Percentiles rank a stretch among this genome's conserved stretches.
Evolutionary conservation across 2,113 vertebrate genomes (phyloP).

Genomic region (Octodon degus): DNA sequence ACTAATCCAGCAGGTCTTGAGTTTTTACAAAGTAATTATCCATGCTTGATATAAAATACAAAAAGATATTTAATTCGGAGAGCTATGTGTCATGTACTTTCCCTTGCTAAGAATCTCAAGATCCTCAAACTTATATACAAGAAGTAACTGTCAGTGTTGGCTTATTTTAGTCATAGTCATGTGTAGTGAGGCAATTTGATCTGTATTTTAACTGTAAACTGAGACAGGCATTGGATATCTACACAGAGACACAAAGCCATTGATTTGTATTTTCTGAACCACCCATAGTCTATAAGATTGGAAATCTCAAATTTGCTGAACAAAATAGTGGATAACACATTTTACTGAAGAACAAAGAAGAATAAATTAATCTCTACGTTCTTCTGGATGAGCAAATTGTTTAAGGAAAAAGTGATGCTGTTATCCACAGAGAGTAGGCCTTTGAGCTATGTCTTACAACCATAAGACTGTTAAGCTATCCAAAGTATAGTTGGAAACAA

Average conservation of each 20-base stretch:
- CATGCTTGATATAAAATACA: not conserved
- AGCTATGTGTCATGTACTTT: not conserved
- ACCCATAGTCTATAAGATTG: not conserved
- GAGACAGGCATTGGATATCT: not conserved
- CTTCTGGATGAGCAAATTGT: not conserved
- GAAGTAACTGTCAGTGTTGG: not conserved
- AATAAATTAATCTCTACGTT: not conserved
- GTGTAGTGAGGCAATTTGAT: not conserved
- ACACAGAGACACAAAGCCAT: not conserved
- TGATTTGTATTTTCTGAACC: not conserved
- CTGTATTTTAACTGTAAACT: constrained; percentile 34
- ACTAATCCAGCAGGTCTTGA: not conserved
- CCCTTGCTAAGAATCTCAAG: not conserved
- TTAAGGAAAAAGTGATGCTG: not conserved
- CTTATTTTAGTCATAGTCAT: not conserved
- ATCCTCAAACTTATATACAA: not conserved
- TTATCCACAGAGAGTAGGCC: not conserved
- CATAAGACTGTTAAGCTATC: not conserved
- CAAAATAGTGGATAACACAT: not conserved
- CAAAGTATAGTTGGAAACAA: not conserved
- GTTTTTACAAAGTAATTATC: not conserved
- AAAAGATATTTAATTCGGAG: constrained; percentile 22
- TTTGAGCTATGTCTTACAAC: constrained; percentile 8
- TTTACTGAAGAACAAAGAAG: not conserved
- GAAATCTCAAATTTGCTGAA: not conserved